Evolutionary conservation across 2,888 invertebrate genomes (phyloP), one percentile per base, ranked within the genome.

Genomic region (Pyrgus malvae): DNA sequence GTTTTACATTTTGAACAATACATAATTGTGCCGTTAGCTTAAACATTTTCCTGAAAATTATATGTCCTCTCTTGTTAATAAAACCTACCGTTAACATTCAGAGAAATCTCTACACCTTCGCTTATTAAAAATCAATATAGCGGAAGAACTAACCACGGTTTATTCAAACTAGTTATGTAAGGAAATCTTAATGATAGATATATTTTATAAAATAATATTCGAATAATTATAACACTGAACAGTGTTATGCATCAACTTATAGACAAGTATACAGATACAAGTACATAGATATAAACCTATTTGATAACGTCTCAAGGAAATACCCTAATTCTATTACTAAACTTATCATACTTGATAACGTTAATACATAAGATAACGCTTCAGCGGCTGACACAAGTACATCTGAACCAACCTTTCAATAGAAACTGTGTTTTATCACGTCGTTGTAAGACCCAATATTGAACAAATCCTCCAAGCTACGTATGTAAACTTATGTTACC

Each of bases 401-500:
- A 23, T 31, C 29, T 14, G 9, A 37, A 14, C 9, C 7, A 11
- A 11, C 11, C 12, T 19, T 29, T 17, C 31, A 40, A 8, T 23
- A 19, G n/a, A 51, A 37, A 40, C 38, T 45, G 31, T 23, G 37
- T 45, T 45, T 16, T 53, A 45, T 45, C 45, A 38, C 53, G 45
- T 45, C 23, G 31, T 4, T 9, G 14, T 53, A 53, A 53, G 38
- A 38, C 23, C 38, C 29, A 12, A 38, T 45, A 21, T 53, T 9
- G 38, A 53, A 38, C 45, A 45, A 53, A 53, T 45, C 44, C 29
- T 31, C 31, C 45, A 49, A 9, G 7, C 16, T 27, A 38, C 38
- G 33, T 54, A 57, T 57, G 56, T 53, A 56, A 59, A 50, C 59
- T 50, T 59, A 46, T 48, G 50, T 60, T 55, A 46, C 53, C 48